Conservation (phyloP, 2,888 invertebrate species). For the Philereme vetulata region DNA sequence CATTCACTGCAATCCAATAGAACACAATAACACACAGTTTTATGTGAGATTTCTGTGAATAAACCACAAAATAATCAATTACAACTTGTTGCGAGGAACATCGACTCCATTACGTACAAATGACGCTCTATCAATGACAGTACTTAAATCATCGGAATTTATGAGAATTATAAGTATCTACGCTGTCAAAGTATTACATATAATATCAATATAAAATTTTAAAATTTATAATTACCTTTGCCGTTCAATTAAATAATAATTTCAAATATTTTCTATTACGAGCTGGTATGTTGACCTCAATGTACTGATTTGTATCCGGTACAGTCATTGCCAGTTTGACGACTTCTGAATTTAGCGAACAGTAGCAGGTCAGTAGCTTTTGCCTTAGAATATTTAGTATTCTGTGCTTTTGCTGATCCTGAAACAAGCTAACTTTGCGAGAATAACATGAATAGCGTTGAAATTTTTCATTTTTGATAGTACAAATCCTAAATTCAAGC, state of each 20-base stretch:
- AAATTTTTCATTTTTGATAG: too few relatives aligned
- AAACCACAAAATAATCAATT: constrained; percentile 60
- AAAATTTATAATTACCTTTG: neutral
- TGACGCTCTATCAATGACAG: constrained; percentile 83
- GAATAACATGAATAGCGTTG: too few relatives aligned
- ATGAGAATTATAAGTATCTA: constrained; percentile 12
- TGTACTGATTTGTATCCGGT: constrained; percentile 57
- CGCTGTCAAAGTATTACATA: neutral
- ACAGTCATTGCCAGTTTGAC: constrained; percentile 76
- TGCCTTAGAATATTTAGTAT: too few relatives aligned
- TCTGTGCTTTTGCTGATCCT: too few relatives aligned
- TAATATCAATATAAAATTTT: neutral
- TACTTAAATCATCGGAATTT: constrained; percentile 67
- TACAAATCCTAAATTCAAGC: too few relatives aligned
- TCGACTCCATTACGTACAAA: constrained; percentile 87
- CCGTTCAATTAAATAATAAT: neutral
- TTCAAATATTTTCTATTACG: neutral
- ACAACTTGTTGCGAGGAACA: constrained; percentile 66
- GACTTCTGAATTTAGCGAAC: constrained; percentile 80
- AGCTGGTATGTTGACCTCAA: constrained; percentile 5
- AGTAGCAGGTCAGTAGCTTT: constrained; percentile 43
- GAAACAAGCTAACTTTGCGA: too few relatives aligned
- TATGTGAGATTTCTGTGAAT: constrained; percentile 63
- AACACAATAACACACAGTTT: constrained; percentile 58
- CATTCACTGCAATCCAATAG: constrained; percentile 69